Evolutionary conservation across 2,797 vertebrate species (phyloP).

Genomic region (Gymnothorax reevesii): DNA sequence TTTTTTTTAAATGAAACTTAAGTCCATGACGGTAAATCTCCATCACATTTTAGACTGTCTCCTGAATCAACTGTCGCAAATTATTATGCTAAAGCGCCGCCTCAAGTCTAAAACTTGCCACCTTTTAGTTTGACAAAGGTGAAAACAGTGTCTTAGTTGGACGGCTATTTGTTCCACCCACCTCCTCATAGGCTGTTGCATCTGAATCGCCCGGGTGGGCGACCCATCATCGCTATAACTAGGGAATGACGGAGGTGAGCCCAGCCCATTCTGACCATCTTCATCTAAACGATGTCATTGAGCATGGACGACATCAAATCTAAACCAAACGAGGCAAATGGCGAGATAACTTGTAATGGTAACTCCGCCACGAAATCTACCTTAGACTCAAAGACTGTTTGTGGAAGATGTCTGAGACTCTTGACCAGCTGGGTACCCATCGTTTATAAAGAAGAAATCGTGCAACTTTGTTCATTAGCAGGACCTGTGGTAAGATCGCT

Average conservation of each 20-base stretch:
- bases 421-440: constrained; percentile 48
- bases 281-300: background rate
- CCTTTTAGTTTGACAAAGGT: too few relatives aligned
- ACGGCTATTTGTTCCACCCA: background rate
- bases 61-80: too few relatives aligned
- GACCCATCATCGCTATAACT: background rate
- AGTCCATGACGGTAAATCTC: too few relatives aligned
- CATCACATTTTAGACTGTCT: too few relatives aligned
- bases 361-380: background rate
- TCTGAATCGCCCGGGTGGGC: background rate
- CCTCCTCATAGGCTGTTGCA: background rate
- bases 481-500: constrained; percentile 64
- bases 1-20: too few relatives aligned
- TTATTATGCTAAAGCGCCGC: too few relatives aligned
- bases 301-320: background rate
- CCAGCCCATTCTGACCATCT: background rate
- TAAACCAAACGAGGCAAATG: constrained; percentile 5
- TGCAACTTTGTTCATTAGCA: constrained; percentile 62
- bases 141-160: too few relatives aligned
- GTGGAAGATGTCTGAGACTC: constrained; percentile 54
- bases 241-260: background rate
- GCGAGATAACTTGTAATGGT: background rate
- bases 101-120: too few relatives aligned
- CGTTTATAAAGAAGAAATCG: constrained; percentile 60
- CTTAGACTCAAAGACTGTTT: constrained; percentile 53